Conservation (phyloP, 2,888 invertebrate species). For the Tipula helvola region DNA sequence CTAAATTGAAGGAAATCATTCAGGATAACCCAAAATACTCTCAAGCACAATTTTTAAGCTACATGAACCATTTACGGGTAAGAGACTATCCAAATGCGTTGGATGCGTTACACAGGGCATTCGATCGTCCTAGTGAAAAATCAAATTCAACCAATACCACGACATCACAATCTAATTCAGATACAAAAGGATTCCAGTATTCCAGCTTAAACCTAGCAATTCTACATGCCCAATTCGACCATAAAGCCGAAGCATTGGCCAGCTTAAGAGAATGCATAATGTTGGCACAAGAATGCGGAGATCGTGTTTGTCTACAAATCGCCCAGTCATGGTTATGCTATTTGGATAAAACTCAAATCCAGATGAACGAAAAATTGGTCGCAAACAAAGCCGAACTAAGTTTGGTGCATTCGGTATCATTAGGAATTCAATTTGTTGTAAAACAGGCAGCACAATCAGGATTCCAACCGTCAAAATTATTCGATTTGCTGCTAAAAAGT, state of each 20-base stretch:
- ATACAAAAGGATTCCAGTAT: conserved; percentile 56
- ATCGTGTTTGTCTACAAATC: conserved; percentile 73
- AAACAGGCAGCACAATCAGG: conserved; percentile 52
- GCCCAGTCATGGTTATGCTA: conserved; percentile 71
- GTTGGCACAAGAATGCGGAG: conserved; percentile 77
- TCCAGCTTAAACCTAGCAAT: conserved; percentile 85
- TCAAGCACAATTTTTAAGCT: conserved; percentile 66
- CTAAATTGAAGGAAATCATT: conserved; percentile 33
- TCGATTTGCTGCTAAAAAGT: conserved; percentile 66
- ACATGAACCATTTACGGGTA: conserved; percentile 75
- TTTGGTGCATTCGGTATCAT: conserved; percentile 57
- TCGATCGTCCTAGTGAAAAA: conserved; percentile 48
- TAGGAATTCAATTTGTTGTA: conserved; percentile 63
- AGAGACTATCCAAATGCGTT: conserved; percentile 62
- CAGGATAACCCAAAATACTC: conserved; percentile 31
- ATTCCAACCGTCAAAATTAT: conserved; percentile 32
- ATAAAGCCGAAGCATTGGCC: conserved; percentile 61
- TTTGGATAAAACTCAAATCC: conserved; percentile 41
- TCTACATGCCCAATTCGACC: conserved; percentile 66
- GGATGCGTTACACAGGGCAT: conserved; percentile 69
- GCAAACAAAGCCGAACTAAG: conserved; percentile 54
- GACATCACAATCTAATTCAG: conserved; percentile 39
- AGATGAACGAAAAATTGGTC: conserved; percentile 53
- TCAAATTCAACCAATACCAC: conserved; percentile 29
- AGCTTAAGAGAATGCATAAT: conserved; percentile 78